A percentile compares a stretch with the other conserved stretches of the same genome.
These are phyloP conservation scores for Ectropis grisescens DNA, from an alignment of 1,140 invertebrate species.

Conservation along the genomic window DNA sequence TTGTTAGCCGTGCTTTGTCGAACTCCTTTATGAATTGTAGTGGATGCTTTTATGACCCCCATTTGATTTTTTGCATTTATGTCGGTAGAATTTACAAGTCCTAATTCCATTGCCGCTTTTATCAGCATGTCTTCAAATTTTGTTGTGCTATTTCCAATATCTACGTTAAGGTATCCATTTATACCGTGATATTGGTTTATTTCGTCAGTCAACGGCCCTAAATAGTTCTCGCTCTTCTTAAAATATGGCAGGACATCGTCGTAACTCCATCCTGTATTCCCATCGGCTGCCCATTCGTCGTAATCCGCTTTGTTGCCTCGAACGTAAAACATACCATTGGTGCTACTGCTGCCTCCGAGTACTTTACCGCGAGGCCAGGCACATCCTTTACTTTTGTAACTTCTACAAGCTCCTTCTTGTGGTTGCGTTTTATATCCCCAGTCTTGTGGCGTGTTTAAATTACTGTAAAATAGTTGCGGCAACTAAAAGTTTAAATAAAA, in stretches of 20 bases:
- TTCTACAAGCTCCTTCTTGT: too few relatives aligned
- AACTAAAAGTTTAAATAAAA: constrained; percentile 20
- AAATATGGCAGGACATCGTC: constrained; percentile 59
- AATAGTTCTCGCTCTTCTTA: constrained; percentile 73
- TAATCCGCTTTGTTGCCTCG: constrained; percentile 77
- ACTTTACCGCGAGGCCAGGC: constrained; percentile 71
- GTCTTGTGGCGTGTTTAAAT: constrained; percentile 53
- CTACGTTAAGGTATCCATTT: constrained; percentile 83
- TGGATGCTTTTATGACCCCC: too few relatives aligned
- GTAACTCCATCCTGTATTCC: constrained; percentile 62
- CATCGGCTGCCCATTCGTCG: constrained; percentile 71
- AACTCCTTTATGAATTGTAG: constrained; percentile 66
- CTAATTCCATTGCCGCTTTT: constrained; percentile 79
- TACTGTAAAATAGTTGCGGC: constrained; percentile 24
- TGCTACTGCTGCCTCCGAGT: constrained; percentile 74
- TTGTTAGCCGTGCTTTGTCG: constrained; percentile 50
- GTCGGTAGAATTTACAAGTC: constrained; percentile 73
- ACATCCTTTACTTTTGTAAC: constrained; percentile 40
- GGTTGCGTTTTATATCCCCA: too few relatives aligned
- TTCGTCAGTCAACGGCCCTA: constrained; percentile 57
- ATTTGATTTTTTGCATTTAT: constrained; percentile 64
- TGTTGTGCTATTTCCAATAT: constrained; percentile 78
- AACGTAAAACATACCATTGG: constrained; percentile 79
- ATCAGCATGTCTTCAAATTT: constrained; percentile 77
- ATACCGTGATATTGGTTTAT: constrained; percentile 73